phyloP scores from a whole-genome alignment of 2,797 vertebrate species.

The Sebastes miniatus region DNA sequence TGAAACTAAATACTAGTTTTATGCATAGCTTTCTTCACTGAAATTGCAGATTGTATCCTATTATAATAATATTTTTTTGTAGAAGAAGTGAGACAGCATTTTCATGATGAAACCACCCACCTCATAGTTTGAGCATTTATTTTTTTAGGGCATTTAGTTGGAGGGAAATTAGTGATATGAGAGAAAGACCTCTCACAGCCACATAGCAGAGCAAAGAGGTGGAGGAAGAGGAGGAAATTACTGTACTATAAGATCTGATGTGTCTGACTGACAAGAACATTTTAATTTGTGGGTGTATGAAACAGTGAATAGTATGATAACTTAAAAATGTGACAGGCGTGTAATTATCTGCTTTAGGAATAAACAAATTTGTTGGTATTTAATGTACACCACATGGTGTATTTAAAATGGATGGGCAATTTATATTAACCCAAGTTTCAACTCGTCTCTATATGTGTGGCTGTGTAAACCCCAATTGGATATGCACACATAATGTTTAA shows the following conservation, averaged over 20 bases:
- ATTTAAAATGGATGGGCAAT: neutral
- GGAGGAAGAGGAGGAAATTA: slow-evolving; percentile 21
- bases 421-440: neutral
- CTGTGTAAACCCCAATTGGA: neutral
- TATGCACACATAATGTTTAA: neutral
- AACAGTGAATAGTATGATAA: slow-evolving; percentile 2
- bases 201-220: slow-evolving; percentile 32
- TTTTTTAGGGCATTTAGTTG: slow-evolving; percentile 32
- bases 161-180: slow-evolving; percentile 32
- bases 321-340: slow-evolving; percentile 10
- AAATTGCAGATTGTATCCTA: slow-evolving; percentile 7
- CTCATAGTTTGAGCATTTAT: slow-evolving; percentile 17
- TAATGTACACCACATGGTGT: slow-evolving; percentile 8
- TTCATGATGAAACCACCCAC: slow-evolving; percentile 12
- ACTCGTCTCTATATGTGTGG: neutral
- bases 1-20: neutral
- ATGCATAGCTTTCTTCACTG: slow-evolving; percentile 1
- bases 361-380: neutral
- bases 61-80: neutral
- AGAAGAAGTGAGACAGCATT: neutral
- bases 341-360: slow-evolving; percentile 14
- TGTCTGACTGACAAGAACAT: slow-evolving; percentile 31
- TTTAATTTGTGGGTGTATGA: slow-evolving; percentile 28
- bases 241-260: slow-evolving; percentile 29
- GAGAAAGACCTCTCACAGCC: slow-evolving; percentile 28